Percentiles rank a stretch among this genome's conserved stretches.
phyloP scores from a whole-genome alignment of 2,113 vertebrate genomes.

The Boleophthalmus pectinirostris region DNA sequence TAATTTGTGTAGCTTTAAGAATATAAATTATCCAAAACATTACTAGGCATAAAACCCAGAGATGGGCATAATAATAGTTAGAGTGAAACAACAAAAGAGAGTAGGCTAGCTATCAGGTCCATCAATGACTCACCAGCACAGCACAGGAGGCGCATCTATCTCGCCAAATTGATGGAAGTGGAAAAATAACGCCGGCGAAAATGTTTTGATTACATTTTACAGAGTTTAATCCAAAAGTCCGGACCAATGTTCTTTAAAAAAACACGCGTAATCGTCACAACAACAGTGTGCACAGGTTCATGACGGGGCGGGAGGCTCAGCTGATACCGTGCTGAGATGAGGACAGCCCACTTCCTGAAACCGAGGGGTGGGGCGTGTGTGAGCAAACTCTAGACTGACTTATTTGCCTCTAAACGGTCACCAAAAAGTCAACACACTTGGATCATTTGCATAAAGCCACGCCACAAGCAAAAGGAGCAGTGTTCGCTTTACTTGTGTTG shows the following conservation, averaged over 20 bases:
- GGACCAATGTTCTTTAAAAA: background rate
- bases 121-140: constrained; percentile 72
- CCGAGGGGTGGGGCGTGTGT: constrained; percentile 4
- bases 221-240: background rate
- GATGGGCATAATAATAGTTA: background rate
- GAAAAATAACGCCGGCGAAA: background rate
- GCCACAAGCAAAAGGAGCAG: background rate
- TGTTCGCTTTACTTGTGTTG: background rate
- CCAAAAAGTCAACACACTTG: background rate
- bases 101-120: constrained; percentile 44
- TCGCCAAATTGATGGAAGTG: background rate
- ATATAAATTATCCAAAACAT: background rate
- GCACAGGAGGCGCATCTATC: constrained; percentile 5
- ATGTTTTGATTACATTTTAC: background rate
- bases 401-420: constrained; percentile 25
- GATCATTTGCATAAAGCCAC: fast-evolving
- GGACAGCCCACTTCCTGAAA: constrained; percentile 45
- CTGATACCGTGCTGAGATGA: constrained; percentile 60
- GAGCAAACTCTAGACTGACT: background rate
- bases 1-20: background rate
- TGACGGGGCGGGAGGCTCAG: constrained; percentile 55
- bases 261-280: background rate
- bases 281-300: background rate
- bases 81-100: background rate
- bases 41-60: background rate